A percentile compares a stretch with the other conserved stretches of the same genome.
Evolutionary conservation across 2,797 vertebrate genomes (phyloP).

Genomic region (Hyperoplus immaculatus): DNA sequence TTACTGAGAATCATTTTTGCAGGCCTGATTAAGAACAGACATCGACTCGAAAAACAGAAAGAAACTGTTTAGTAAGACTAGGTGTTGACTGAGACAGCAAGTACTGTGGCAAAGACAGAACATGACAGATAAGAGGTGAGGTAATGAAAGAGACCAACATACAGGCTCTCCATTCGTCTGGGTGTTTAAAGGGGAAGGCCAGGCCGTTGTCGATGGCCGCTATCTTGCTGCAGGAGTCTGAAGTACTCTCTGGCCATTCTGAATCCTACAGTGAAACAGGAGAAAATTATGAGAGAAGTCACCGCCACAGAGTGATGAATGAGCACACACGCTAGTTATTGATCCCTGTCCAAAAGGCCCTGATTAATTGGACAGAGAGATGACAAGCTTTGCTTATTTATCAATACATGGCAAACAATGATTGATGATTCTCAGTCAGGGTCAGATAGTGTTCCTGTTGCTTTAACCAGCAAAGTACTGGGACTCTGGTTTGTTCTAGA

Average conservation of each 20-base stretch:
- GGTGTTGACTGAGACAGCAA: not conserved
- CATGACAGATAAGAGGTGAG: not conserved
- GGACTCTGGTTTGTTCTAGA: conserved; percentile 26
- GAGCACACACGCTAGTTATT: conserved; percentile 2
- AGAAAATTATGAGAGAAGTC: not conserved
- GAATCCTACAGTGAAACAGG: conserved; percentile 77
- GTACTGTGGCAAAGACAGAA: not conserved
- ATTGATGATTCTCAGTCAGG: conserved; percentile 3
- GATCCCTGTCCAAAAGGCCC: conserved; percentile 29
- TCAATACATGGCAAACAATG: conserved; percentile 7
- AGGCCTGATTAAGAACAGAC: too few species aligned
- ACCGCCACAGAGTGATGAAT: conserved; percentile 19
- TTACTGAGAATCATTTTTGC: too few species aligned
- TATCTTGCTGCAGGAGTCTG: conserved; percentile 91
- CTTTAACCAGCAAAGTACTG: conserved; percentile 1
- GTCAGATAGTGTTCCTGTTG: not conserved
- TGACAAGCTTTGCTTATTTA: conserved; percentile 40
- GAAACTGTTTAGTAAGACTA: not conserved
- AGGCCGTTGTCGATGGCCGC: conserved; percentile 98
- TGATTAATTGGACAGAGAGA: conserved; percentile 41
- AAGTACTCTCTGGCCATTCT: conserved; percentile 84
- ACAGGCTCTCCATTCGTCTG: conserved; percentile 99
- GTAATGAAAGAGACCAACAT: conserved; percentile 65
- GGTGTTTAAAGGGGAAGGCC: conserved; percentile 99
- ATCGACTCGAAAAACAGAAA: not conserved